Percentiles rank a stretch among this genome's conserved stretches.
Conservation (phyloP, 2,888 invertebrate genomes). For the Erebia ligea region DNA sequence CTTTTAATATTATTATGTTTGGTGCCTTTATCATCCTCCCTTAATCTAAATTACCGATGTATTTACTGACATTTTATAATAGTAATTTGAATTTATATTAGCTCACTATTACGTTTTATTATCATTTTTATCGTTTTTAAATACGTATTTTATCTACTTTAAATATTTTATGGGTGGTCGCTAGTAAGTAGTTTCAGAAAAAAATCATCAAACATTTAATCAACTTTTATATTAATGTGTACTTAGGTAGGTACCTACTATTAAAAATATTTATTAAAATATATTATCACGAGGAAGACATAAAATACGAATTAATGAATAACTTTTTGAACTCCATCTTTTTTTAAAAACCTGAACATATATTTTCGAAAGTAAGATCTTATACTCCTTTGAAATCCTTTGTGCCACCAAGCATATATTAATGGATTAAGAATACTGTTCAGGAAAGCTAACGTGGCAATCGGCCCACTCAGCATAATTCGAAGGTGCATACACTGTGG, state of each 20-base stretch:
- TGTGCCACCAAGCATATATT: conserved; percentile 89
- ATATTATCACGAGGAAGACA: too few relatives aligned
- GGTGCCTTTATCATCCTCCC: background rate
- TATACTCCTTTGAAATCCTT: conserved; percentile 83
- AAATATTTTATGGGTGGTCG: background rate
- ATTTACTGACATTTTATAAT: background rate
- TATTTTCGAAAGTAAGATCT: conserved; percentile 57
- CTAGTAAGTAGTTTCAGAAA: background rate
- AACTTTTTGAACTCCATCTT: conserved; percentile 13
- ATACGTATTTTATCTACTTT: background rate
- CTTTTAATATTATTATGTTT: background rate
- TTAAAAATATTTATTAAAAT: too few relatives aligned
- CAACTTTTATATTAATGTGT: background rate
- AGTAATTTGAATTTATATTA: conserved; percentile 10
- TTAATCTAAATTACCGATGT: background rate
- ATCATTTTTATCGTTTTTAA: background rate
- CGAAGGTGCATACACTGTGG: conserved; percentile 75
- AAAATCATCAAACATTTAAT: background rate
- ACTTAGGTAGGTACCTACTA: too few relatives aligned
- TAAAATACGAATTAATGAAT: background rate
- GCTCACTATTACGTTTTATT: background rate
- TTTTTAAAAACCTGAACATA: conserved; percentile 36
- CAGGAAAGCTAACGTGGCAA: conserved; percentile 83
- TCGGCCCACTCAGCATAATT: conserved; percentile 81
- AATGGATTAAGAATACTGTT: conserved; percentile 86